phyloP scores from a whole-genome alignment of 2,113 vertebrate genomes.

The Lipophrys pholis region DNA sequence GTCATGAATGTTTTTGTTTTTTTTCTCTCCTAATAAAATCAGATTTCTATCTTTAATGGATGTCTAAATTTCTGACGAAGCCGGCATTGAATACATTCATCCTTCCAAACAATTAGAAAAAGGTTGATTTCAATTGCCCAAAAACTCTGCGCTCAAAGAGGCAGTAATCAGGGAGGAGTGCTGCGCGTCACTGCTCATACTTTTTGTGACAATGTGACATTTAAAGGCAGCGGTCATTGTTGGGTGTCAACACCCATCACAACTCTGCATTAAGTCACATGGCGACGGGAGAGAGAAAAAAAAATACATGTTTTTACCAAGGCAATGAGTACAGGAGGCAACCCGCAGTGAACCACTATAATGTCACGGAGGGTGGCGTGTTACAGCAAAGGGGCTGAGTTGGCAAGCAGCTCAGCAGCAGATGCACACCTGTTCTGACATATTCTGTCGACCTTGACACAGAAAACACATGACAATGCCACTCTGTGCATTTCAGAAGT shows the following conservation, averaged over 20 bases:
- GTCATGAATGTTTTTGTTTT: neutral
- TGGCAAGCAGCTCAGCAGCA: constrained; percentile 81
- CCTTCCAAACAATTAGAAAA: neutral
- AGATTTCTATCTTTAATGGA: neutral
- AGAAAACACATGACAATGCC: constrained; percentile 82
- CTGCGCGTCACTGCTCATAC: constrained; percentile 8
- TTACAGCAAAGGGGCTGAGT: constrained; percentile 79
- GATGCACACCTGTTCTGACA: constrained; percentile 86
- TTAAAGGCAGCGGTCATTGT: constrained; percentile 42
- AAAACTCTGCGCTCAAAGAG: constrained; percentile 18
- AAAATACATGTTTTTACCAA: constrained; percentile 44
- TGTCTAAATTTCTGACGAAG: neutral
- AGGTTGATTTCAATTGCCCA: neutral
- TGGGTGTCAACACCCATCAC: constrained; percentile 36
- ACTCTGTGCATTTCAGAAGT: constrained; percentile 72
- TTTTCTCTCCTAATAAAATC: neutral
- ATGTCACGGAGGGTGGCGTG: constrained; percentile 77
- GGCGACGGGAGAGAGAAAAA: neutral
- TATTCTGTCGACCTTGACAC: constrained; percentile 85
- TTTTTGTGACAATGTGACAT: constrained; percentile 33
- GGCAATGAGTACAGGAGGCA: constrained; percentile 47
- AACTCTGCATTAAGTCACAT: constrained; percentile 14
- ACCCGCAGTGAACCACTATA: constrained; percentile 61
- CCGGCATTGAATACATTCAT: neutral
- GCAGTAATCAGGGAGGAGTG: constrained; percentile 41